A percentile compares a stretch with the other conserved stretches of the same genome.
These are phyloP conservation scores for Physella acuta DNA, from an alignment of 1,140 invertebrate species.

Conservation along the genomic window DNA sequence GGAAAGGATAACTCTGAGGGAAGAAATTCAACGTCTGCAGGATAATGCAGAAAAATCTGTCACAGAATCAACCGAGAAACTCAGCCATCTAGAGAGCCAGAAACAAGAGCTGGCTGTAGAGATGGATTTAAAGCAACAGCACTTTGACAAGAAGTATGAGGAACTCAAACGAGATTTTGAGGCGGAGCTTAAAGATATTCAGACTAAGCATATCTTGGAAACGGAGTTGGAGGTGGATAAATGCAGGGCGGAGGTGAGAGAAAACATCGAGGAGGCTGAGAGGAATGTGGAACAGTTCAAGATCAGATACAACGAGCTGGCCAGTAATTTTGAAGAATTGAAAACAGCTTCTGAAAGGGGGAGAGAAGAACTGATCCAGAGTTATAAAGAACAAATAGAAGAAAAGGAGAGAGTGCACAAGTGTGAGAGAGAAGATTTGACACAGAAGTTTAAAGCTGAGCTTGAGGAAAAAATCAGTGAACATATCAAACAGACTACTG, in stretches of 20 bases:
- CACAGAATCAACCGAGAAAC: background rate
- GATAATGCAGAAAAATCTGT: slow-evolving; percentile 37
- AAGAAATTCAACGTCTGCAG: slow-evolving; percentile 12
- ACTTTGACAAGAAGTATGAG: slow-evolving; percentile 15
- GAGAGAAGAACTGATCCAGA: slow-evolving; percentile 12
- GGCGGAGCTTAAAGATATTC: slow-evolving; percentile 28
- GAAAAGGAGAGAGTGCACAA: background rate
- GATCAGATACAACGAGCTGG: background rate
- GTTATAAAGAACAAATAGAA: background rate
- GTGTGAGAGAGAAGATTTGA: slow-evolving; percentile 16
- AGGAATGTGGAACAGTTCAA: slow-evolving; percentile 30
- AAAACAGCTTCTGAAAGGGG: slow-evolving; percentile 10
- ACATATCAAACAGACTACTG: slow-evolving; percentile 41
- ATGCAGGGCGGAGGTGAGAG: slow-evolving; percentile 58
- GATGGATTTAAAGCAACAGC: background rate
- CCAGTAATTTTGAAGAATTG: background rate
- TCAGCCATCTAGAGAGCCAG: slow-evolving; percentile 21
- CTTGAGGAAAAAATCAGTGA: slow-evolving; percentile 65
- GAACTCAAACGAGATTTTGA: slow-evolving; percentile 30
- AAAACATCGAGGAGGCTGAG: slow-evolving; percentile 38
- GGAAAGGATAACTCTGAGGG: slow-evolving; percentile 3
- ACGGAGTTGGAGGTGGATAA: slow-evolving; percentile 33
- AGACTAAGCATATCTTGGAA: slow-evolving; percentile 28
- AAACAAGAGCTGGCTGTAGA: slow-evolving; percentile 21
- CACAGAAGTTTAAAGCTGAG: slow-evolving; percentile 29